Percentiles rank a stretch among this genome's conserved stretches.
Conservation (phyloP, 30 jellyfish, hydroid and myxozoan species). For the Hydra vulgaris region DNA sequence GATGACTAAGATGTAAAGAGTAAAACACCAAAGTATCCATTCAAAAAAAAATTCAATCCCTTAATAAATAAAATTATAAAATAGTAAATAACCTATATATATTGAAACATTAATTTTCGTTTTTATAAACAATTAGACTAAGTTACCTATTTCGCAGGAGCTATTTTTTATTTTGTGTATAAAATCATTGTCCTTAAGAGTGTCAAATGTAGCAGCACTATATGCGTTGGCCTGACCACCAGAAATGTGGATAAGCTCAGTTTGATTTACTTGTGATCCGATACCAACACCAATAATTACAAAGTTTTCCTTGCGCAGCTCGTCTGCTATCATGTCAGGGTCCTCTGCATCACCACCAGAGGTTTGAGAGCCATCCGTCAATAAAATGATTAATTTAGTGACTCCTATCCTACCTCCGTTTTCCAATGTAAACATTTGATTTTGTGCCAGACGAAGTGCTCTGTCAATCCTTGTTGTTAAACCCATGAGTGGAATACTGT, state of each 20-base stretch:
- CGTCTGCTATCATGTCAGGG: constrained; percentile 43
- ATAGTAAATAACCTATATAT: neutral
- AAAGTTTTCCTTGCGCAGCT: constrained; percentile 27
- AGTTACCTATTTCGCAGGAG: constrained; percentile 41
- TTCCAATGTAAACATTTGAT: constrained; percentile 23
- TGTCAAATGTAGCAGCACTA: constrained; percentile 12
- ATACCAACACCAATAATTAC: constrained; percentile 45
- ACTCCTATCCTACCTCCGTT: constrained; percentile 73
- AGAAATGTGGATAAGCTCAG: constrained; percentile 39
- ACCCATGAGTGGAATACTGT: constrained; percentile 70
- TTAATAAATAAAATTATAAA: too few species aligned
- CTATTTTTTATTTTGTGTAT: constrained; percentile 22
- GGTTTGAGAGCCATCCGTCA: constrained; percentile 89
- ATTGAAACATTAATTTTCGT: too few species aligned
- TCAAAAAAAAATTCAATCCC: too few species aligned
- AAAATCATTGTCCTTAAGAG: constrained; percentile 25
- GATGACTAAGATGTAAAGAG: too few species aligned
- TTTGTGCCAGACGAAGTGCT: constrained; percentile 67
- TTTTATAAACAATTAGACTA: neutral
- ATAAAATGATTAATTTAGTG: constrained; percentile 47
- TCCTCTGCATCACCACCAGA: constrained; percentile 53
- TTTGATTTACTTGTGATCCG: constrained; percentile 34
- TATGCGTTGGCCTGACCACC: constrained; percentile 14
- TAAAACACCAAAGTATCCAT: too few species aligned
- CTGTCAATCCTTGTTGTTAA: constrained; percentile 76